A percentile compares a stretch with the other conserved stretches of the same genome.
phyloP scores from a whole-genome alignment of 2,113 vertebrate species.

The Tragelaphus scriptus region DNA sequence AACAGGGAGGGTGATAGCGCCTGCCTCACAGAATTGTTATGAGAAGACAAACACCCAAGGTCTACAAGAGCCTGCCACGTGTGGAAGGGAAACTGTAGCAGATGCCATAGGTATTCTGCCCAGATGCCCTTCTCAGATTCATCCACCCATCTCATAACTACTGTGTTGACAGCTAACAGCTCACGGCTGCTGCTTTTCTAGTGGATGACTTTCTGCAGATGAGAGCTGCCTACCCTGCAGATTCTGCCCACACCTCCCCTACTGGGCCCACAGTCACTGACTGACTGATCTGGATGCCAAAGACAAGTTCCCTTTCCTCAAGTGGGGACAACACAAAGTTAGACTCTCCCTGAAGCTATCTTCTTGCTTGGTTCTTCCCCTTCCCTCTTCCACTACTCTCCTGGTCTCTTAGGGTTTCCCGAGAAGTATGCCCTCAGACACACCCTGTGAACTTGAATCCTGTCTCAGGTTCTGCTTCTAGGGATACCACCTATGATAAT shows the following conservation, averaged over 20 bases:
- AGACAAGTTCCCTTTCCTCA: background rate
- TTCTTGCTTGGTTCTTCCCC: background rate
- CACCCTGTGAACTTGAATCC: background rate
- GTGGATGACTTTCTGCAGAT: background rate
- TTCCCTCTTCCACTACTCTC: background rate
- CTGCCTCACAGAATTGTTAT: background rate
- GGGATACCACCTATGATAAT: background rate
- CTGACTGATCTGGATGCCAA: background rate
- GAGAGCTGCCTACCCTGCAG: background rate
- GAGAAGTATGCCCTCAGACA: background rate
- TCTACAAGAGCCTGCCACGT: background rate
- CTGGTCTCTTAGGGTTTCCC: background rate
- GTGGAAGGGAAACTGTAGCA: background rate
- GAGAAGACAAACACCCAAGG: background rate
- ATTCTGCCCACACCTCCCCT: background rate
- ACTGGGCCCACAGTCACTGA: background rate
- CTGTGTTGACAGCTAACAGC: background rate
- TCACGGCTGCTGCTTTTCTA: background rate
- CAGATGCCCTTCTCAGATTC: background rate
- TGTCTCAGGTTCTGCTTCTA: background rate
- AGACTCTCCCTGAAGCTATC: background rate
- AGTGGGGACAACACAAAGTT: background rate
- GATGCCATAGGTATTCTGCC: background rate
- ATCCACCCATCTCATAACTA: too few relatives aligned
- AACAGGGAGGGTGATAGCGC: background rate